These are phyloP conservation scores for Tetramorium bicarinatum DNA, from an alignment of 2,888 invertebrate species.

Conservation along the genomic window DNA sequence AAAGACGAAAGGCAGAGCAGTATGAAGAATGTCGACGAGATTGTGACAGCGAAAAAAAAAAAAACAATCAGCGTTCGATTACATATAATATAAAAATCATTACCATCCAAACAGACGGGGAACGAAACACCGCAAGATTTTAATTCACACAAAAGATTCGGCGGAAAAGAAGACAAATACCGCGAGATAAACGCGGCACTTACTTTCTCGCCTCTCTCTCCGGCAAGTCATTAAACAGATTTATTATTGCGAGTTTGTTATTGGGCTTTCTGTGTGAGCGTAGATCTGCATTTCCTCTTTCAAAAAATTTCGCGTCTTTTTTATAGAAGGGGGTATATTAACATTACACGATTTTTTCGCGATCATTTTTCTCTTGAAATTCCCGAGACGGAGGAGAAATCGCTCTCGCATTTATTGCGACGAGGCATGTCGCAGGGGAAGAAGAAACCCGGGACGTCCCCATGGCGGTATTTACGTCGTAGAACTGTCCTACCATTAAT, in stretches of 20 bases:
- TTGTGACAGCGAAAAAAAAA: background rate
- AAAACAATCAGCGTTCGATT: constrained; percentile 6
- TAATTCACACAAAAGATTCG: background rate
- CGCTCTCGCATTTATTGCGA: constrained; percentile 20
- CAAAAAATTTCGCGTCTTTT: background rate
- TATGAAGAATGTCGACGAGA: constrained; percentile 18
- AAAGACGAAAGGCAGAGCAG: constrained; percentile 15
- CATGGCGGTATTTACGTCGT: constrained; percentile 54
- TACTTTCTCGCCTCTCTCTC: background rate
- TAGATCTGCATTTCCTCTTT: background rate
- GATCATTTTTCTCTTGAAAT: background rate
- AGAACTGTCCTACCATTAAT: constrained; percentile 59
- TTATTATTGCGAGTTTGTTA: constrained; percentile 38
- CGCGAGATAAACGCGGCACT: background rate
- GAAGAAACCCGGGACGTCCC: constrained; percentile 12
- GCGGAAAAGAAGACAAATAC: background rate
- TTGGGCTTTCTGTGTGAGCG: background rate
- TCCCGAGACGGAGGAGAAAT: constrained; percentile 32
- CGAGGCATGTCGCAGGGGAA: constrained; percentile 19
- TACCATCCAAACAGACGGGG: background rate
- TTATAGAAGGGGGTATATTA: background rate
- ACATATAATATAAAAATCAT: background rate
- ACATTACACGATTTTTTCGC: constrained; percentile 8
- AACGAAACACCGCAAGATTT: constrained; percentile 19
- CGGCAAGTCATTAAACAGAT: background rate